These are phyloP conservation scores for Oscheius sp. DNA, from an alignment of 2,888 invertebrate species.

Conservation along the genomic window DNA sequence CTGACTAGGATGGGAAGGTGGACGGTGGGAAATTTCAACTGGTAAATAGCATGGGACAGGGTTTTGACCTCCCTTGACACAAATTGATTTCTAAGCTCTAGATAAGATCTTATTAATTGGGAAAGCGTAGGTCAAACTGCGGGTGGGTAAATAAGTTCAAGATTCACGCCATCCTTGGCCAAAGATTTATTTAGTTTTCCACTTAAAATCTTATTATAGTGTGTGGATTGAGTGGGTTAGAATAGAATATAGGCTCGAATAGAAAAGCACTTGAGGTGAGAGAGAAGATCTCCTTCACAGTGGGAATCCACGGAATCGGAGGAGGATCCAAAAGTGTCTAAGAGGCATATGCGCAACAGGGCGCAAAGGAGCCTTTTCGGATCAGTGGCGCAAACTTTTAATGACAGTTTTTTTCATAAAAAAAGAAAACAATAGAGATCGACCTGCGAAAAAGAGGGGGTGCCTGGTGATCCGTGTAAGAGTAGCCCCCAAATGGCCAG, in stretches of 20 bases:
- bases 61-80: neutral
- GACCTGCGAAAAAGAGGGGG: neutral
- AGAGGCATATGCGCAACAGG: constrained; percentile 26
- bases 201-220: too few relatives aligned
- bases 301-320: constrained; percentile 1
- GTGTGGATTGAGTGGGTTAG: too few relatives aligned
- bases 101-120: constrained; percentile 14
- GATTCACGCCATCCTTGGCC: too few relatives aligned
- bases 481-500: constrained; percentile 23
- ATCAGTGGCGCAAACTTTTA: constrained; percentile 9
- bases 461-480: constrained; percentile 25
- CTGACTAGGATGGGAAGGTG: neutral
- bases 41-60: too few relatives aligned
- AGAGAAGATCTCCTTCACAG: constrained; percentile 20
- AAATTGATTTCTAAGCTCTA: neutral
- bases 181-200: too few relatives aligned
- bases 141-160: too few relatives aligned
- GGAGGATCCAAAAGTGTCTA: too few relatives aligned
- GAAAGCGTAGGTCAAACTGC: constrained; percentile 1
- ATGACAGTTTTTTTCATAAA: neutral
- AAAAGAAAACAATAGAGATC: neutral
- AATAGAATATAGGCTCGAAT: neutral
- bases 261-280: constrained; percentile 9
- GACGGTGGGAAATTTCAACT: too few relatives aligned
- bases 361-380: neutral